Evolutionary conservation across 1,140 invertebrate species (phyloP), one percentile per base, ranked within the genome.

Genomic region (Macrocentrus cingulum): DNA sequence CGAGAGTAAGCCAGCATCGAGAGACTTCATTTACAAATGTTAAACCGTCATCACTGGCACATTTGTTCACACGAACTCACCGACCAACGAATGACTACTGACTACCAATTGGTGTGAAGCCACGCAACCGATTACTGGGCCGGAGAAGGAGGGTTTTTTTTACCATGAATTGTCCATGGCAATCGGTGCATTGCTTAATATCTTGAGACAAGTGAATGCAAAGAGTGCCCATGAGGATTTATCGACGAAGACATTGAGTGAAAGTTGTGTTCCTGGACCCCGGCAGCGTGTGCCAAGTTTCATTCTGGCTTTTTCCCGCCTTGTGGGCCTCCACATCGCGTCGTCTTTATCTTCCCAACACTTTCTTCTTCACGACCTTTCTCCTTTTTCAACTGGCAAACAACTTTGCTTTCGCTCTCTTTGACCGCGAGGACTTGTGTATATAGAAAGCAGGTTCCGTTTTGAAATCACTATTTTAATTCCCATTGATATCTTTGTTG

Each of bases 311-410:
- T 56, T 36, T 39, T n/a, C 44, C 15, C 23, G 15, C 32, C 54
- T 50, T 11, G 23, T 6, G 5, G 18, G 19, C 19, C 11, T 34
- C 19, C 15, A 11, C 11, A 5, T n/a, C 15, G 1, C 16, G 11
- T 51, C 54, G 52, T 20, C 11, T 19, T 51, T 46, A 37, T 16
- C 22, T 9, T 20, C 46, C 45, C 46, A 56, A 65, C 36, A 71
- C 70, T 72, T 76, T 74, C 72, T 66, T 68, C 66, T 4, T 59
- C 48, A 16, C 59, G 65, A 64, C 71, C 68, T 70, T 70, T 71
- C 64, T 66, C 65, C 50, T 57, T 62, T 48, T 59, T 56, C 7
- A 11, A 39, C 50, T 49, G 48, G 19, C 34, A 22, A 34, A 36
- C 15, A 54, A 60, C 65, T 67, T 65, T 60, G 59, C 66, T 67